Conservation (phyloP, 1,140 invertebrate species). For the Homalodisca vitripennis region DNA sequence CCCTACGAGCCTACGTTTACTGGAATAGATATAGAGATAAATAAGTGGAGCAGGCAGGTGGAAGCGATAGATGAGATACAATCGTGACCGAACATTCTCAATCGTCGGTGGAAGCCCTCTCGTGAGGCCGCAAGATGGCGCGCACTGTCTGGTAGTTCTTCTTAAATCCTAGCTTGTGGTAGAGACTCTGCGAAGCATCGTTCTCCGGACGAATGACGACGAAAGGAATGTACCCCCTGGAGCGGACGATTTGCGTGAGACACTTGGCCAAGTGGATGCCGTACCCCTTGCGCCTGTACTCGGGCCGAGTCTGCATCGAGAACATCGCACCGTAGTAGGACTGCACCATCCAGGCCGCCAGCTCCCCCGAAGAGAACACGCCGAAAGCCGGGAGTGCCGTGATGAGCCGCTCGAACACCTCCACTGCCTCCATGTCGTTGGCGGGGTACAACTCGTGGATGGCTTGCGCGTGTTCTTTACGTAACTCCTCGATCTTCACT, state of each 20-base stretch:
- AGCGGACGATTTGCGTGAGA: slow-evolving; percentile 65
- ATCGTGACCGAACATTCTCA: not conserved
- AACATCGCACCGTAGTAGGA: slow-evolving; percentile 88
- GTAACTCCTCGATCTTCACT: slow-evolving; percentile 64
- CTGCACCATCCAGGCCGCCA: slow-evolving; percentile 84
- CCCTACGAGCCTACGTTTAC: slow-evolving; percentile 24
- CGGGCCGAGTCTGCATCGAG: slow-evolving; percentile 83
- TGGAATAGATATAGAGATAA: slow-evolving; percentile 25
- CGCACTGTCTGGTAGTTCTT: slow-evolving; percentile 73
- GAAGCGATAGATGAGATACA: slow-evolving; percentile 24
- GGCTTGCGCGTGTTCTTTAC: slow-evolving; percentile 70
- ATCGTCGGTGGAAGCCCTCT: slow-evolving; percentile 18
- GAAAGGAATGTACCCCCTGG: slow-evolving; percentile 75
- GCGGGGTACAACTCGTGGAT: slow-evolving; percentile 83
- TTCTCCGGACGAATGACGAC: slow-evolving; percentile 84
- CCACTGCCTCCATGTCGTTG: slow-evolving; percentile 78
- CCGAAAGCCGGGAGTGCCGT: slow-evolving; percentile 71
- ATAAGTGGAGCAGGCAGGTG: slow-evolving; percentile 30
- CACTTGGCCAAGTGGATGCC: slow-evolving; percentile 65
- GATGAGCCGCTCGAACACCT: slow-evolving; percentile 76
- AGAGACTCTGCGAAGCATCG: slow-evolving; percentile 75
- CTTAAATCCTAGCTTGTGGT: slow-evolving; percentile 75
- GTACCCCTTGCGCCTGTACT: slow-evolving; percentile 73
- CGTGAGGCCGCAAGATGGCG: slow-evolving; percentile 65
- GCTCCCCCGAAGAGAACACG: slow-evolving; percentile 63